Conservation (phyloP, 2,888 invertebrate genomes). For the Pteria penguin region DNA sequence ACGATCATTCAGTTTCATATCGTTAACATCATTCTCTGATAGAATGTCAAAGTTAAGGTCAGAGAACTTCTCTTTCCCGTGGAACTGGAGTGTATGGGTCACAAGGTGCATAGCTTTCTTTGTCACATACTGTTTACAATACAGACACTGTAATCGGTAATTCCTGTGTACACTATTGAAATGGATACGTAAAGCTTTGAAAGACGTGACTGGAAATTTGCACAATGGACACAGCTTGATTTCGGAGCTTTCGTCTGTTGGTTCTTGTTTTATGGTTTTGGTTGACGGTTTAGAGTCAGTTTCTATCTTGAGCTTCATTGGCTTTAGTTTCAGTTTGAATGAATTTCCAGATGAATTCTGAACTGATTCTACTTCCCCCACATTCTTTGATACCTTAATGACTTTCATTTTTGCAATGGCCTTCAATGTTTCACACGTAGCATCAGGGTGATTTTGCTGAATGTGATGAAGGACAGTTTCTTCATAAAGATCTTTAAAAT, state of each 20-base stretch:
- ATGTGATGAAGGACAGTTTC: constrained; percentile 22
- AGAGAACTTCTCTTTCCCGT: background rate
- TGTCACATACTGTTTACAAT: constrained; percentile 21
- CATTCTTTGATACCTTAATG: background rate
- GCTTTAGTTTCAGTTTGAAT: background rate
- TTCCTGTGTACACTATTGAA: background rate
- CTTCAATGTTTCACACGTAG: background rate
- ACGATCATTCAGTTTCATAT: background rate
- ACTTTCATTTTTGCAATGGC: constrained; percentile 3
- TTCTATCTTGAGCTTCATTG: background rate
- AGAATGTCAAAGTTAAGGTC: constrained; percentile 8
- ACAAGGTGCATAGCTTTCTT: background rate
- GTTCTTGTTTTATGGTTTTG: background rate
- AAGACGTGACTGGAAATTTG: background rate
- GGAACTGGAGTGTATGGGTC: constrained; percentile 1
- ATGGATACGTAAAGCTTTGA: background rate
- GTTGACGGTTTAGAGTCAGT: background rate
- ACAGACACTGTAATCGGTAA: background rate
- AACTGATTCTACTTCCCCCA: constrained; percentile 1
- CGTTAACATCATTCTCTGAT: constrained; percentile 2
- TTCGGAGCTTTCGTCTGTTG: background rate
- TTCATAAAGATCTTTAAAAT: constrained; percentile 21
- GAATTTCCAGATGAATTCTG: constrained; percentile 13
- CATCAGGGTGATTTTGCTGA: constrained; percentile 17
- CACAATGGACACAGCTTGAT: background rate